A percentile compares a stretch with the other conserved stretches of the same genome.
phyloP scores from a whole-genome alignment of 2,113 vertebrate genomes.

The Alosa alosa region DNA sequence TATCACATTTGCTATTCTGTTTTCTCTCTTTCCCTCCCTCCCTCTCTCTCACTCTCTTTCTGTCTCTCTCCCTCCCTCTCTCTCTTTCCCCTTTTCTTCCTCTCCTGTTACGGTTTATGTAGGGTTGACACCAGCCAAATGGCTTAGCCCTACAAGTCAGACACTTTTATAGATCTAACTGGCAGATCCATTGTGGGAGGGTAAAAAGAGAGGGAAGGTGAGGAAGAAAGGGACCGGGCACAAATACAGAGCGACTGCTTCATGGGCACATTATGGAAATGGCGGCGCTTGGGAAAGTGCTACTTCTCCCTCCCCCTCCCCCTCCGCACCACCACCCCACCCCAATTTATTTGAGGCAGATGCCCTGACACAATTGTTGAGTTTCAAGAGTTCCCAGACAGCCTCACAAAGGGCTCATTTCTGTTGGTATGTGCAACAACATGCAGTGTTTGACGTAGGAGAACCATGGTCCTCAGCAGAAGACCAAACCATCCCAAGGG shows the following conservation, averaged over 20 bases:
- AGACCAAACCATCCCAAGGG: not conserved
- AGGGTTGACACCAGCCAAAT: conserved; percentile 85
- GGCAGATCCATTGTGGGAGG: conserved; percentile 60
- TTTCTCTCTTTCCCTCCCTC: not conserved
- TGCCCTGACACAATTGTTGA: conserved; percentile 19
- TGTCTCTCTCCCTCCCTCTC: not conserved
- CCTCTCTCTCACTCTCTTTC: not conserved
- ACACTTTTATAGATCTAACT: conserved; percentile 81
- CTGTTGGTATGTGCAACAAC: conserved; percentile 35
- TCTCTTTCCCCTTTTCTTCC: conserved; percentile 73
- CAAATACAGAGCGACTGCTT: conserved; percentile 16
- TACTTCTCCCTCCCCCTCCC: not conserved
- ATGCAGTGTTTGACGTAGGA: not conserved
- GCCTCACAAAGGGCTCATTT: conserved; percentile 90
- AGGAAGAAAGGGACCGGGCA: conserved; percentile 77
- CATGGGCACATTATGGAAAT: conserved; percentile 13
- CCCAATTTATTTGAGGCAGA: conserved; percentile 16
- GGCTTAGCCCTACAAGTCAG: conserved; percentile 76
- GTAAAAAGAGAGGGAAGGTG: conserved; percentile 3
- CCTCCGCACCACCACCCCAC: not conserved
- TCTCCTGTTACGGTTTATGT: conserved; percentile 80
- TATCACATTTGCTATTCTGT: conserved; percentile 21
- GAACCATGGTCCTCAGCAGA: not conserved
- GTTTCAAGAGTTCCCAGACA: conserved; percentile 54
- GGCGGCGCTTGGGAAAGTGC: conserved; percentile 5